phyloP scores from a whole-genome alignment of 2,797 vertebrate genomes.

The Champsocephalus esox region DNA sequence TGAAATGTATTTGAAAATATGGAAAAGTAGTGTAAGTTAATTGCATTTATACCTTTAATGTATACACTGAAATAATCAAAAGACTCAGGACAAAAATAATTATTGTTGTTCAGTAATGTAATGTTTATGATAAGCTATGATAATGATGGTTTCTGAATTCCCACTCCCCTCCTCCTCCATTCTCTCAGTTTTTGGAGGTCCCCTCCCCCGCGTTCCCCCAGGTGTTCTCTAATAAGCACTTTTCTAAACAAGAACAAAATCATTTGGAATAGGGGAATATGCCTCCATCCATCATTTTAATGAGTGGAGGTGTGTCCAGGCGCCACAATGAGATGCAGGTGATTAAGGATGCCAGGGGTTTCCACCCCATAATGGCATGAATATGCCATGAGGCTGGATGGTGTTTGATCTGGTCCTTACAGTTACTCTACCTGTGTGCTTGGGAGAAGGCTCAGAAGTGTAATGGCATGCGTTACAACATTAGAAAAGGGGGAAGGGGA shows the following conservation, averaged over 20 bases:
- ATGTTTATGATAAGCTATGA: constrained; percentile 39
- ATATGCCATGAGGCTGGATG: constrained; percentile 83
- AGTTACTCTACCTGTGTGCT: constrained; percentile 64
- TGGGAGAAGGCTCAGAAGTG: constrained; percentile 11
- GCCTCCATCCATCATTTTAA: constrained; percentile 93
- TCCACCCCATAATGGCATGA: constrained; percentile 84
- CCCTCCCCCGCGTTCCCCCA: constrained; percentile 69
- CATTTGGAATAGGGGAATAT: constrained; percentile 81
- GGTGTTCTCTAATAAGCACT: constrained; percentile 85
- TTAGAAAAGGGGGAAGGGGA: neutral
- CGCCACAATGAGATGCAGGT: constrained; percentile 89
- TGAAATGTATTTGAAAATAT: neutral
- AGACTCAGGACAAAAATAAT: neutral
- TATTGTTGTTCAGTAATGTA: constrained; percentile 10
- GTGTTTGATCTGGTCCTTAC: constrained; percentile 77
- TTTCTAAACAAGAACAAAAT: constrained; percentile 83
- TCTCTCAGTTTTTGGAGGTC: constrained; percentile 33
- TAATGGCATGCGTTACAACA: neutral
- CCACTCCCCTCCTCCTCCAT: neutral
- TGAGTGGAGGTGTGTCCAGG: constrained; percentile 85
- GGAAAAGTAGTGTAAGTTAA: neutral
- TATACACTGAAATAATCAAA: too few relatives aligned
- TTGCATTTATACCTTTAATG: neutral
- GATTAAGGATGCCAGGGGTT: constrained; percentile 86
- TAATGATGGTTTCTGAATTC: constrained; percentile 29